Conservation (phyloP, 2,113 vertebrate genomes). For the Sula dactylatra region DNA sequence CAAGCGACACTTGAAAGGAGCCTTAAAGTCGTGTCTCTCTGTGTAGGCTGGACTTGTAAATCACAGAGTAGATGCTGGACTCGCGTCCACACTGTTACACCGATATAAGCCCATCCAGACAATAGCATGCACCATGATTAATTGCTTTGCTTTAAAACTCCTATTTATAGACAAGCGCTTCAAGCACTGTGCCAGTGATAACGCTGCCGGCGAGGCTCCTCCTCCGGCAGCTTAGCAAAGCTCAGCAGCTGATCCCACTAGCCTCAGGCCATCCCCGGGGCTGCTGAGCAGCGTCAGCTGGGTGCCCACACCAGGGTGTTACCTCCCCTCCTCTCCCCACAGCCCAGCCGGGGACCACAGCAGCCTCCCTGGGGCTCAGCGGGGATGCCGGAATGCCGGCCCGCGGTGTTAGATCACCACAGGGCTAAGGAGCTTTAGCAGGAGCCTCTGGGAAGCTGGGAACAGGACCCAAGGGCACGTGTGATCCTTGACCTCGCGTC, state of each 20-base stretch:
- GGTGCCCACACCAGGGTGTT: rapidly evolving
- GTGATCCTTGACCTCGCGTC: not conserved
- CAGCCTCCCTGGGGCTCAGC: not conserved
- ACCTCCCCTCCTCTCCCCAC: not conserved
- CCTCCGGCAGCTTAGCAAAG: not conserved
- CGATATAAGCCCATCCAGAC: not conserved
- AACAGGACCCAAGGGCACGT: not conserved
- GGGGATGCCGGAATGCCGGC: rapidly evolving
- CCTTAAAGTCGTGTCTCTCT: not conserved
- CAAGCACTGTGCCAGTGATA: not conserved
- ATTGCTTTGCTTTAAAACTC: constrained; percentile 32
- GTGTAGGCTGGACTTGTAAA: not conserved
- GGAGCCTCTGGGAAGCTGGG: rapidly evolving
- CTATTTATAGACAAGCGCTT: not conserved
- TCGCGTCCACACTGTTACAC: rapidly evolving
- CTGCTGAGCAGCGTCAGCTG: not conserved
- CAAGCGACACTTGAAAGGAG: not conserved
- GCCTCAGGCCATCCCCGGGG: rapidly evolving
- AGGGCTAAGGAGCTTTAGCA: not conserved
- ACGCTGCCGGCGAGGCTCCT: not conserved
- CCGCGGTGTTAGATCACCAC: not conserved
- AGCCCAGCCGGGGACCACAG: rapidly evolving
- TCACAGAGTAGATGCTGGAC: not conserved
- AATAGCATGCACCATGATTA: not conserved
- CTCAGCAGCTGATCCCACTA: not conserved